Base-by-base conservation (phyloP, 2,888 invertebrate genomes). In the Piscicola geometra region DNA sequence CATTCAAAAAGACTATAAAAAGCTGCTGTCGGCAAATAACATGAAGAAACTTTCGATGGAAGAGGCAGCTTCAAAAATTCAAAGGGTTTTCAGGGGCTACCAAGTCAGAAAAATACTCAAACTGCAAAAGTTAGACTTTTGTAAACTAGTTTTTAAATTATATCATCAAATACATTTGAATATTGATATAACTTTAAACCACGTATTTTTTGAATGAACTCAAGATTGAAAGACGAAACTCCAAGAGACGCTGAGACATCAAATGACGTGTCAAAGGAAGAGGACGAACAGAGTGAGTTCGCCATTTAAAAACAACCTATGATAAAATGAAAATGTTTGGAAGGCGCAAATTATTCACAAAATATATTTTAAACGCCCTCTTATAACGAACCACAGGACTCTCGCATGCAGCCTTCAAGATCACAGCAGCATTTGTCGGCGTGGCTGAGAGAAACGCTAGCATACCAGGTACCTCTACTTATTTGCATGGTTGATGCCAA, bases 41-140 rank as follows among this genome's bases (percentile, higher is more conserved):
- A 32, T 35, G 56, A 70, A 15, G 12, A 21, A 12, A 12, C 18
- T 36, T 15, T 35, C 35, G 9, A 30, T 68, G 50, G 68, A 50
- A n/a, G 21, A 33, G 21, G 76, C 76, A 28, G 76, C 76, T 21
- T 5, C 66, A 3, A 73, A 73, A 25, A 76, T 76, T 35, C 76
- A 76, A 64, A 18, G 30, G 18, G 56, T 68, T 28, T 72, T 32
- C 36, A 72, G 76, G 73, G 76, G 76, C n/a, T 66, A 67, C 32
- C 36, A 52, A 25, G 69, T 32, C 18, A 56, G 76, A 32, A 67
- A 72, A 35, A 12, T 18, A 35, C 32, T 32, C 50, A 69, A 36
- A n/a, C 12, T 52, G 15, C 21, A 25, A 28, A n/a, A 25, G 71
- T 71, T 28, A 64, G 5, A 28, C 21, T 64, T 64, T 64, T 64